phyloP scores from a whole-genome alignment of 30 jellyfish, hydroid and myxozoan species.

The Mastigias papua region DNA sequence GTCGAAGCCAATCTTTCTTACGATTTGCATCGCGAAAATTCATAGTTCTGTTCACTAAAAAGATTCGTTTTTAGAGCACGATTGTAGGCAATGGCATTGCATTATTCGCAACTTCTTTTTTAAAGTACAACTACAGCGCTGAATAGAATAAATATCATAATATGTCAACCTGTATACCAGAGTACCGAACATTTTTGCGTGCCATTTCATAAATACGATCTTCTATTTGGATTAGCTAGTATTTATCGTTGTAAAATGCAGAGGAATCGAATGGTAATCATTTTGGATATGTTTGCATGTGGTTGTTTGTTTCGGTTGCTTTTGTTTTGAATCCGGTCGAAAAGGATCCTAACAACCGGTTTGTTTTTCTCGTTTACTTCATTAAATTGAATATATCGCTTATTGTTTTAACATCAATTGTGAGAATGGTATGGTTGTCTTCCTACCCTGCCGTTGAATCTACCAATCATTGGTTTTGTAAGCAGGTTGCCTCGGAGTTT shows the following conservation, averaged over 20 bases:
- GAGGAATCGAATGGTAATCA: not conserved
- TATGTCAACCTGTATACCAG: no score
- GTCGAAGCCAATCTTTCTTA: no score
- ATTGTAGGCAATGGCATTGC: no score
- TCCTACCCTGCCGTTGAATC: not conserved
- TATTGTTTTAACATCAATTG: not conserved
- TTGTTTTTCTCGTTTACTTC: not conserved
- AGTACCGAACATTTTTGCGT: not conserved
- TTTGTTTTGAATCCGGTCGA: not conserved
- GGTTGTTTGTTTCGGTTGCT: not conserved
- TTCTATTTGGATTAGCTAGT: not conserved
- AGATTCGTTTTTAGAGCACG: no score
- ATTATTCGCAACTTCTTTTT: no score
- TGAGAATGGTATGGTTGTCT: not conserved
- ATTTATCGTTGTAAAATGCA: not conserved
- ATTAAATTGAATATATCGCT: not conserved
- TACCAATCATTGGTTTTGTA: not conserved
- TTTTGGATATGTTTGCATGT: not conserved
- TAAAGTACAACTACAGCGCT: no score
- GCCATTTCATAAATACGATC: not conserved
- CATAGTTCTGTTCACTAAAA: no score
- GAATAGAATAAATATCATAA: no score
- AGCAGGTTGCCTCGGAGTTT: not conserved
- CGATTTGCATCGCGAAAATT: no score
- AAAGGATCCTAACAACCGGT: not conserved